Conservation (phyloP, 2,888 invertebrate genomes). For the Diaprepes abbreviatus region DNA sequence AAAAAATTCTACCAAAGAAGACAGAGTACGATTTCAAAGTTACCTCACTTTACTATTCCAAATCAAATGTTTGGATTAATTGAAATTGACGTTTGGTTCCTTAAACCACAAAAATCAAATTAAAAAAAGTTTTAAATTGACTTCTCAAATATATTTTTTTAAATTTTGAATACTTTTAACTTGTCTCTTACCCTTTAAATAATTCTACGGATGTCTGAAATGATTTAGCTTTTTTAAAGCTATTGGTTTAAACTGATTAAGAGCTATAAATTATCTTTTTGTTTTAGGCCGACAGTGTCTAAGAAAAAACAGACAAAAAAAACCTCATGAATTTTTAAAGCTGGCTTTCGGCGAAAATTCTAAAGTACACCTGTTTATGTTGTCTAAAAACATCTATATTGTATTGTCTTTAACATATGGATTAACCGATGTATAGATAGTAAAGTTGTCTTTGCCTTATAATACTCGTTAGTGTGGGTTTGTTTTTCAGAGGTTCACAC, state of each 20-base stretch:
- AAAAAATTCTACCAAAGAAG: too few species aligned
- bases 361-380: slow-evolving; percentile 52
- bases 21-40: too few species aligned
- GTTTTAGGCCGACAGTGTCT: not conserved
- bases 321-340: slow-evolving; percentile 49
- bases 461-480: slow-evolving; percentile 40
- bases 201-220: too few species aligned
- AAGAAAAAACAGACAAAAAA: slow-evolving; percentile 9
- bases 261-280: not conserved
- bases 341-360: slow-evolving; percentile 45
- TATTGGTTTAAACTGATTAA: not conserved
- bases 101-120: too few species aligned
- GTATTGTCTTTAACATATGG: slow-evolving; percentile 51
- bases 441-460: slow-evolving; percentile 52
- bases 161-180: too few species aligned
- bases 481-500: slow-evolving; percentile 26
- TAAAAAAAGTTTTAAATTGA: too few species aligned
- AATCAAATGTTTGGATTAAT: too few species aligned
- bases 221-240: too few species aligned
- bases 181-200: too few species aligned
- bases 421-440: slow-evolving; percentile 42
- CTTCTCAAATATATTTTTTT: too few species aligned
- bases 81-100: too few species aligned
- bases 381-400: slow-evolving; percentile 49
- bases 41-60: too few species aligned